Percentiles rank a stretch among this genome's conserved stretches.
Evolutionary conservation across 1,140 invertebrate genomes (phyloP).

Genomic region (Spodoptera frugiperda): DNA sequence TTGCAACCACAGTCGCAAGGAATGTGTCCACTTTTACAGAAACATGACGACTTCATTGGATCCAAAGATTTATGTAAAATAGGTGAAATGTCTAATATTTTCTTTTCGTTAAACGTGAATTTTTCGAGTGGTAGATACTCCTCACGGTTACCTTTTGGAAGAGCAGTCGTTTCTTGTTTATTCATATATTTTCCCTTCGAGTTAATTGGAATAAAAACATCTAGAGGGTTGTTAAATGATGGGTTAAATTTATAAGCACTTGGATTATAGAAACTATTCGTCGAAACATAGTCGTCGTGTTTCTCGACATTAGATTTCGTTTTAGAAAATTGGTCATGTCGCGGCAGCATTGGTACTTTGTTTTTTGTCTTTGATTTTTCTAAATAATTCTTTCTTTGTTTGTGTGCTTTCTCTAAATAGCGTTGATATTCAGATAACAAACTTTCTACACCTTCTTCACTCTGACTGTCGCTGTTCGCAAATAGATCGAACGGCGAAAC

Average conservation of each 20-base stretch:
- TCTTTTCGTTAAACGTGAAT: slow-evolving; percentile 52
- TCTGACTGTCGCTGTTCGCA: slow-evolving; percentile 67
- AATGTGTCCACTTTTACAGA: slow-evolving; percentile 66
- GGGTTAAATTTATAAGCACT: slow-evolving; percentile 47
- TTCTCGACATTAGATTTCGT: slow-evolving; percentile 52
- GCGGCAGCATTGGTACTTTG: slow-evolving; percentile 69
- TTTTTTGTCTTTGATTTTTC: slow-evolving; percentile 75
- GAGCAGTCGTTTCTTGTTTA: slow-evolving; percentile 24
- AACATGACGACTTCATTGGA: slow-evolving; percentile 60
- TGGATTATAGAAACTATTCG: slow-evolving; percentile 48
- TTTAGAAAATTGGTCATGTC: slow-evolving; percentile 69
- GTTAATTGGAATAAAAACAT: slow-evolving; percentile 62
- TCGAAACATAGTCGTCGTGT: slow-evolving; percentile 54
- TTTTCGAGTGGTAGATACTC: slow-evolving; percentile 50
- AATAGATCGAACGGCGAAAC: slow-evolving; percentile 58
- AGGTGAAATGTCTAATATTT: slow-evolving; percentile 51
- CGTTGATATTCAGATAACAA: slow-evolving; percentile 76
- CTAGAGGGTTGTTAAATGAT: slow-evolving; percentile 55
- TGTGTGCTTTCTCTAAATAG: slow-evolving; percentile 77
- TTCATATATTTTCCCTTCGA: slow-evolving; percentile 49
- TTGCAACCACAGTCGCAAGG: slow-evolving; percentile 74
- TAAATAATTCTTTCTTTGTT: slow-evolving; percentile 67
- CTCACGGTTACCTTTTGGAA: slow-evolving; percentile 45
- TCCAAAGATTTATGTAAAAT: slow-evolving; percentile 39
- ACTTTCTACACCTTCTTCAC: slow-evolving; percentile 74